phyloP scores from a whole-genome alignment of 2,113 vertebrate genomes.

The Podarcis cretensis region DNA sequence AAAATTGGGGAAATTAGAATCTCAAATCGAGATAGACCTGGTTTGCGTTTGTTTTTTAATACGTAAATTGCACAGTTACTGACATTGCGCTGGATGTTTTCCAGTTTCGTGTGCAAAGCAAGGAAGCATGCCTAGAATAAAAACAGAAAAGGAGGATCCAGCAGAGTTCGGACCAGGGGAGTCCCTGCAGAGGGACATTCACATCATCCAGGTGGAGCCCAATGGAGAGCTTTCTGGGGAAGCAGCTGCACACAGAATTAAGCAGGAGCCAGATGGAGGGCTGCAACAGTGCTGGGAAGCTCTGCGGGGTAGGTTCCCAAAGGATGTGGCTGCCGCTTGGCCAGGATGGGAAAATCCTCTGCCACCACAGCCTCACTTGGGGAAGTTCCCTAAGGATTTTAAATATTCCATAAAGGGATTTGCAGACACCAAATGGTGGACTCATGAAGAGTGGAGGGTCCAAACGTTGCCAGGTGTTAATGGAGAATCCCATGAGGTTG shows the following conservation, averaged over 20 bases:
- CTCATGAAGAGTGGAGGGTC: background rate
- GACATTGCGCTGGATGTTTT: background rate
- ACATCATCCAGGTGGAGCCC: background rate
- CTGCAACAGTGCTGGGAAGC: background rate
- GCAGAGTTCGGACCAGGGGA: no score
- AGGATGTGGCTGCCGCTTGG: background rate
- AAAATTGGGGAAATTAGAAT: no score
- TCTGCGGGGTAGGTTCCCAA: background rate
- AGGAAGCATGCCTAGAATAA: background rate
- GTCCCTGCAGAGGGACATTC: background rate
- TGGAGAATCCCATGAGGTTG: background rate
- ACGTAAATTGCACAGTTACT: no score
- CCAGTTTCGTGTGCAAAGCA: background rate
- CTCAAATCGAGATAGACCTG: no score
- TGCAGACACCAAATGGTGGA: background rate
- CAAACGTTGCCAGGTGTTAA: rapidly evolving
- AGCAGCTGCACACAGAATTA: background rate
- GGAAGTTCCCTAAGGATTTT: background rate
- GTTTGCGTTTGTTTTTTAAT: background rate
- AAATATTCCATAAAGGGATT: background rate
- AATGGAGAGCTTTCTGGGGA: background rate
- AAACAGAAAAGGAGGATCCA: background rate
- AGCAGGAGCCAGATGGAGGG: background rate
- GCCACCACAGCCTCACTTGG: background rate
- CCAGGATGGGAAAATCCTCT: background rate